Evolutionary conservation across 1,140 invertebrate genomes (phyloP), one percentile per base, ranked within the genome.

Genomic region (Bombus polaris): DNA sequence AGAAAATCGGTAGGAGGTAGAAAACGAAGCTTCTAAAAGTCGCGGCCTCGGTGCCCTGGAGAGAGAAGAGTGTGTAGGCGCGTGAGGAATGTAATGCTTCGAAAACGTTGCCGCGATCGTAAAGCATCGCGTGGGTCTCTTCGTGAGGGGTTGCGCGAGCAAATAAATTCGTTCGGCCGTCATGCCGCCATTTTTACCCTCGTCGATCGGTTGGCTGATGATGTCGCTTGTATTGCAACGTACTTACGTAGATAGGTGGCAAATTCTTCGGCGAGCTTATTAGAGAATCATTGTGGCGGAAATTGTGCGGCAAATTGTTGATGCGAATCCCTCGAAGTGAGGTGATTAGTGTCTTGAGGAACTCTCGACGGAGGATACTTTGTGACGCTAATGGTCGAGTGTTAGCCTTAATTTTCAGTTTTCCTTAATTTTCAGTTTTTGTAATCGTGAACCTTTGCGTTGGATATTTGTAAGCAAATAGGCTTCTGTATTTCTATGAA

Each of bases 101-200:
- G 80, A 86, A 88, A 87, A 89, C 79, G 75, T 76, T 81, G 76
- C 76, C 44, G 75, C 68, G 84, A 86, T 86, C 87, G 74, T 89
- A 90, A 87, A 87, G 78, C 87, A 87, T 87, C 75, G 85, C 89
- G 89, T 88, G 85, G 87, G 89, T 90, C 84, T 81, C 25, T 76
- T 57, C 68, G 57, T 28, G 74, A 71, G 44, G 72, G 62, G 74
- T 83, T 53, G 74, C 62, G 42, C 22, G 77, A 28, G 39, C 77
- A 86, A 76, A 86, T 76, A 86, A 83, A 86, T 86, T 25, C 80
- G 25, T 59, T 65, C 47, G 62, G 15, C 35, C 42, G 68, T 44
- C 15, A 47, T 35, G 44, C 35, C 22, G 44, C 47, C n/a, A 32
- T 44, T 73, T 75, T 74, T 66, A 57, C 35, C 22, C 37, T 47